These are phyloP conservation scores for Leptoteleia sp. DNA, from an alignment of 1,140 invertebrate species.

Conservation along the genomic window DNA sequence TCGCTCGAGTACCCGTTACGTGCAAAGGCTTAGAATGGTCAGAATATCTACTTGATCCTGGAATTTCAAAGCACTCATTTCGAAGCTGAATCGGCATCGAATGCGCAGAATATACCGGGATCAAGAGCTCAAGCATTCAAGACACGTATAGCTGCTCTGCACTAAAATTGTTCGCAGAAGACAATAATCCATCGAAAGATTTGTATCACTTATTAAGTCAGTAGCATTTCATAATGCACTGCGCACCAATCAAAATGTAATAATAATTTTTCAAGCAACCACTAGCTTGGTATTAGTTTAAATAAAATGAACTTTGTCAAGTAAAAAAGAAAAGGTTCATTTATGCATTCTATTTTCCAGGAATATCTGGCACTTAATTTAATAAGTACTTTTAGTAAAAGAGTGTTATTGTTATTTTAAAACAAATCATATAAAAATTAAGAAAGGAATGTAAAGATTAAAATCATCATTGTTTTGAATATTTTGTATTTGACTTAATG, in stretches of 20 bases:
- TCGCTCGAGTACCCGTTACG: constrained; percentile 46
- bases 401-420: too few species aligned
- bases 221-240: neutral
- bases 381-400: too few species aligned
- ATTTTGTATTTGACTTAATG: too few species aligned
- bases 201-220: constrained; percentile 43
- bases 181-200: constrained; percentile 35
- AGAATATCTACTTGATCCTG: constrained; percentile 50
- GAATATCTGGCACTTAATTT: too few species aligned
- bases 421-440: too few species aligned
- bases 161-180: constrained; percentile 25
- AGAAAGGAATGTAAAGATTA: too few species aligned
- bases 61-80: constrained; percentile 48
- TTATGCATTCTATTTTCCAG: too few species aligned
- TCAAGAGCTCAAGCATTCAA: constrained; percentile 37
- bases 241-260: neutral
- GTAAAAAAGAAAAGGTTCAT: too few species aligned
- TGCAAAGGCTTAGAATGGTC: constrained; percentile 49
- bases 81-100: constrained; percentile 29
- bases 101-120: constrained; percentile 28
- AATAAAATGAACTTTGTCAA: neutral
- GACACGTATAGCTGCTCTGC: constrained; percentile 38
- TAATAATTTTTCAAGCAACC: neutral
- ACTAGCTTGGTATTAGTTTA: neutral
- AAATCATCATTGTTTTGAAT: too few species aligned